Base-by-base conservation (phyloP, 1,140 invertebrate species). In the Euborellia annulipes region DNA sequence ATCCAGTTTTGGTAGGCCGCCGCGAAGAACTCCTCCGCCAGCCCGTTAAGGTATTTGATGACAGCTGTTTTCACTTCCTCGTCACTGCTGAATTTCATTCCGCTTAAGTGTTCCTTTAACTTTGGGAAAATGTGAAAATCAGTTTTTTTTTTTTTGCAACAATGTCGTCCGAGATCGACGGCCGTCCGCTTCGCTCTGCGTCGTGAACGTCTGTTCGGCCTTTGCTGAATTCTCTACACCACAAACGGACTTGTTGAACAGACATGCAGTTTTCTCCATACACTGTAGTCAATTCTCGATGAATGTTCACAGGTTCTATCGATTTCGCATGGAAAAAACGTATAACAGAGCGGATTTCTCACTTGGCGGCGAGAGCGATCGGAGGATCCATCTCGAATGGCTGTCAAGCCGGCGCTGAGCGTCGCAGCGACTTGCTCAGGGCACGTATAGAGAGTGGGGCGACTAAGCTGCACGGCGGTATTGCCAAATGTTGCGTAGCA, bases 141-240 rank as follows among this genome's bases (percentile, higher is more conserved):
- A n/a, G n/a, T n/a, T n/a, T n/a, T n/a, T n/a, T n/a, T n/a, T n/a
- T n/a, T n/a, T n/a, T n/a, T n/a, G n/a, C n/a, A n/a, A 45, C 18
- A 45, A 22, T 38, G 34, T 17, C 36, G 16, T 45, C 43, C n/a
- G 43, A 45, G 38, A 45, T 23, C 21, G 43, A 45, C 14, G 34
- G 43, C 38, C 43, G 37, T 37, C 19, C 36, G 22, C 43, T 45
- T 36, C 36, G 32, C 8, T 37, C 34, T 37, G 37, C 36, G 23
- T 45, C 20, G 43, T 37, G 32, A 23, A 38, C 20, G 3, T 45
- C 43, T 13, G 17, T 44, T 14, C 32, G 43, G 36, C 43, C 43
- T 13, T 14, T 21, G 18, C 14, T 34, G 19, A 44, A 37, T 36
- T 45, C 43, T 20, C 43, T 45, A 16, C 36, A 45, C 34, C 43